A percentile compares a stretch with the other conserved stretches of the same genome.
These are phyloP conservation scores for Vespertilio murinus DNA, from an alignment of 2,797 vertebrate species.

Conservation along the genomic window DNA sequence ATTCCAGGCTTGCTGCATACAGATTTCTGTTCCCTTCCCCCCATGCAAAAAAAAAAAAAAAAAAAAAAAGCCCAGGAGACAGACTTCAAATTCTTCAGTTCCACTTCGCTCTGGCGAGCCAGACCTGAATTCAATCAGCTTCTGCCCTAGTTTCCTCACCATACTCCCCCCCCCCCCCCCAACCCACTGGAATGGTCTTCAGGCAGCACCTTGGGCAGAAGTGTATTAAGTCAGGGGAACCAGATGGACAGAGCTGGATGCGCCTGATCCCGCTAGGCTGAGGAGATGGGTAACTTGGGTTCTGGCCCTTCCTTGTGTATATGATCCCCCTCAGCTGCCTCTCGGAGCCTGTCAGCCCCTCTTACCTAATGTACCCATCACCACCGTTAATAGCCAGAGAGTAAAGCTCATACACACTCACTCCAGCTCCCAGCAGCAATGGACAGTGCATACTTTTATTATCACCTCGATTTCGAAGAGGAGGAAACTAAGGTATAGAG, in stretches of 20 bases:
- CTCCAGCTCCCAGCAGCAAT: not conserved
- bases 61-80: not conserved
- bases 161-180: accelerated
- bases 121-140: not conserved
- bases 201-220: not conserved
- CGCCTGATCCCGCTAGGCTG: not conserved
- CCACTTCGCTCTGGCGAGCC: not conserved
- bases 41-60: not conserved
- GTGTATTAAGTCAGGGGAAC: not conserved
- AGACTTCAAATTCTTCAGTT: not conserved
- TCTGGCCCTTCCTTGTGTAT: not conserved
- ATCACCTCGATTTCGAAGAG: not conserved
- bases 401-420: not conserved
- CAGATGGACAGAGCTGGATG: not conserved
- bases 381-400: not conserved
- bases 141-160: not conserved
- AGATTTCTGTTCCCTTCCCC: not conserved
- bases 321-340: not conserved
- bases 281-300: not conserved
- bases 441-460: not conserved
- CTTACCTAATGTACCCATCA: no score
- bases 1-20: not conserved
- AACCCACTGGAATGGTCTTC: not conserved
- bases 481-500: not conserved
- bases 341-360: not conserved